phyloP scores from a whole-genome alignment of 1,140 invertebrate species.

The Cyphomyrmex costatus region DNA sequence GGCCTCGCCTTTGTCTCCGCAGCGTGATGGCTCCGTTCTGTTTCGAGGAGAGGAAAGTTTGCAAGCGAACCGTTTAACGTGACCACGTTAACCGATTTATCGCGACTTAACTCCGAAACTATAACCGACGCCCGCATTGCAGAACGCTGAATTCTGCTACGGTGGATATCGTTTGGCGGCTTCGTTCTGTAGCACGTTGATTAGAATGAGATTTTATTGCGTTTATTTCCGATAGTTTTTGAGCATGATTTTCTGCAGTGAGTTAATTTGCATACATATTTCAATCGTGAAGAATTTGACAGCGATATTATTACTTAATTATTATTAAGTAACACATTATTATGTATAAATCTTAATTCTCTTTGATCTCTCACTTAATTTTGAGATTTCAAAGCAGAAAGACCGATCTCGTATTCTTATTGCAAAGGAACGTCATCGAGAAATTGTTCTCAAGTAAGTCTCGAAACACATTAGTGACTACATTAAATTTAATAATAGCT shows the following conservation, averaged over 20 bases:
- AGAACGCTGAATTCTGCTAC: slow-evolving; percentile 26
- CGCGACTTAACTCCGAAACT: slow-evolving; percentile 50
- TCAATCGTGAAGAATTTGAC: neutral
- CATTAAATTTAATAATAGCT: too few species aligned
- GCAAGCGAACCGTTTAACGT: slow-evolving; percentile 48
- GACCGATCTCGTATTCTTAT: too few species aligned
- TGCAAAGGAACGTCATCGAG: too few species aligned
- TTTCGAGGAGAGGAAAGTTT: slow-evolving; percentile 25
- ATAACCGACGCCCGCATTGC: slow-evolving; percentile 40
- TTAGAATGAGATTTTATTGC: slow-evolving; percentile 21
- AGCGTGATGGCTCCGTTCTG: slow-evolving; percentile 19
- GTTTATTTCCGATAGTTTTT: slow-evolving; percentile 24
- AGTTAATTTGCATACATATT: neutral
- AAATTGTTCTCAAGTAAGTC: too few species aligned
- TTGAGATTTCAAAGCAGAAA: too few species aligned
- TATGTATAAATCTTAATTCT: too few species aligned
- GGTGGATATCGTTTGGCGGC: slow-evolving; percentile 19
- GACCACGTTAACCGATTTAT: slow-evolving; percentile 60
- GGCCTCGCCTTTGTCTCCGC: slow-evolving; percentile 43
- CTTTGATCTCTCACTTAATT: too few species aligned
- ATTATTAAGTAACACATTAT: too few species aligned
- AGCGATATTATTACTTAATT: neutral
- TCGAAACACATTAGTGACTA: too few species aligned
- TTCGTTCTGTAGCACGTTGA: slow-evolving; percentile 25
- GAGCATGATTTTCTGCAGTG: neutral